Conservation (phyloP, 2,113 vertebrate genomes). For the Shinisaurus crocodilurus region DNA sequence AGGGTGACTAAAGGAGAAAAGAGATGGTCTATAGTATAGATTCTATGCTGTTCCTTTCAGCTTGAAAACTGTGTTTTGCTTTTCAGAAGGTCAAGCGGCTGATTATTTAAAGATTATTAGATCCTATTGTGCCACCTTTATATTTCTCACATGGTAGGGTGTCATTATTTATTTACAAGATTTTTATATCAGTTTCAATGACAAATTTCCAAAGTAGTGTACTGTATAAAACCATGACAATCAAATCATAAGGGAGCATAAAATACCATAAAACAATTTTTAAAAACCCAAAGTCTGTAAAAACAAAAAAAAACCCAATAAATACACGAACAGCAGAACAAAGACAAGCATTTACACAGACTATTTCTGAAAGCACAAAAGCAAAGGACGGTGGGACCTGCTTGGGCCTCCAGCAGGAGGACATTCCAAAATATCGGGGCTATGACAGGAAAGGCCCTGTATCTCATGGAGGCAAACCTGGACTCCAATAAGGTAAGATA, state of each 20-base stretch:
- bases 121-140: neutral
- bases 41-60: neutral
- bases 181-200: neutral
- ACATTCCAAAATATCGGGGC: neutral
- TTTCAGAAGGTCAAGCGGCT: neutral
- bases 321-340: neutral
- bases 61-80: neutral
- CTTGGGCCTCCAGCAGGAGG: neutral
- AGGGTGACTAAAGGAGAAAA: slow-evolving; percentile 32
- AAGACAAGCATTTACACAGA: neutral
- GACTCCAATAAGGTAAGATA: neutral
- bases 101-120: neutral
- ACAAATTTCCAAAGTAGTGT: neutral
- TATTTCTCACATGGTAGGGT: neutral
- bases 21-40: accelerated
- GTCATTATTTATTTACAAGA: neutral
- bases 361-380: neutral
- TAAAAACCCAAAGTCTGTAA: neutral
- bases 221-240: neutral
- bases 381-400: neutral
- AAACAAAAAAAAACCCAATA: neutral
- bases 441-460: neutral
- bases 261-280: neutral
- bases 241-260: neutral
- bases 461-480: neutral